phyloP scores from a whole-genome alignment of 2,113 vertebrate genomes.

The western clawed frog (Xenopus tropicalis) region UCB_Xtro_10.0 CM004449.2:44141001-44141500 shows the following conservation, averaged over 20 bases:
- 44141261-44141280: no score
- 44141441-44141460: no score
- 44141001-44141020: slow-evolving; percentile 11
- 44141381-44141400: no score
- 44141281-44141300: no score
- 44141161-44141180: slow-evolving; percentile 64
- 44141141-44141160: slow-evolving; percentile 67
- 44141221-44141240: slow-evolving; percentile 17
- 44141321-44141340: no score
- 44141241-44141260: neutral
- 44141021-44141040: neutral
- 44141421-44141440: no score
- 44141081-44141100: slow-evolving; percentile 76
- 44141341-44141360: no score
- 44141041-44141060: slow-evolving; percentile 25
- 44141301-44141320: no score
- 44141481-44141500: no score
- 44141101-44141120: slow-evolving; percentile 79
- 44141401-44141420: no score
- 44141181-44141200: slow-evolving; percentile 50
- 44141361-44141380: no score
- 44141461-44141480: no score
- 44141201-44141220: slow-evolving; percentile 36
- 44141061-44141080: slow-evolving; percentile 70
- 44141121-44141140: slow-evolving; percentile 83